Base-by-base conservation (phyloP, 2,888 invertebrate genomes). In the Diadegma fenestrale region DNA sequence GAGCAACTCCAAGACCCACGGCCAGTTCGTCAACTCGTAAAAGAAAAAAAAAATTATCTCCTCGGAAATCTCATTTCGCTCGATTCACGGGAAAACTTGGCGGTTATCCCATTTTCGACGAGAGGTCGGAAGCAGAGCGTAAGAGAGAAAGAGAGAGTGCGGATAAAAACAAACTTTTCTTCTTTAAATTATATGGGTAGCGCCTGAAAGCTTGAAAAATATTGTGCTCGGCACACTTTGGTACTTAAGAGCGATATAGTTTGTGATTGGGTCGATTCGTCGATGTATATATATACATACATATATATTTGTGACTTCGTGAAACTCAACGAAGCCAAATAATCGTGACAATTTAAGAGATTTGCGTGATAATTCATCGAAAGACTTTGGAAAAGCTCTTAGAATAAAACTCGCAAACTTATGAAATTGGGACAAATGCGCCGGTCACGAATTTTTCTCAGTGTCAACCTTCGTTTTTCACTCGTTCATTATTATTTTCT, bases 201-300 rank as follows among this genome's bases (percentile, higher is more conserved):
- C 88, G 88, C 90, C 89, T 91, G 90, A 92, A 91, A 91, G 90
- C 90, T 90, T 90, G 14, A 48, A 51, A 45, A 89, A 91, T 89
- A 88, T 89, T 89, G 90, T 88, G 89, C 89, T 91, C 90, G 92
- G 92, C 92, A 92, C 92, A 91, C 89, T 91, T 89, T 89, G 91
- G 91, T 92, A 92, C 92, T 92, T 92, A 92, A 90, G 69, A 76
- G 69, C 63, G 54, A 77, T 73, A 66, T 77, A 66, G 61, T 66
- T 81, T 82, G 83, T 71, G 84, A 86, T 83, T 84, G 64, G 85
- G 51, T 72, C 72, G 22, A 37, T 41, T 66, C 66, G 66, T 51
- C 30, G 64, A 58, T 75, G 22, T 75, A 26, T 48, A 64, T 78
- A 41, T 66, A 61, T 71, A 69, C 7, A 72, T 71, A 72, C 58